Evolutionary conservation across 2,888 invertebrate genomes (phyloP).

Genomic region (Temnothorax ravouxi): DNA sequence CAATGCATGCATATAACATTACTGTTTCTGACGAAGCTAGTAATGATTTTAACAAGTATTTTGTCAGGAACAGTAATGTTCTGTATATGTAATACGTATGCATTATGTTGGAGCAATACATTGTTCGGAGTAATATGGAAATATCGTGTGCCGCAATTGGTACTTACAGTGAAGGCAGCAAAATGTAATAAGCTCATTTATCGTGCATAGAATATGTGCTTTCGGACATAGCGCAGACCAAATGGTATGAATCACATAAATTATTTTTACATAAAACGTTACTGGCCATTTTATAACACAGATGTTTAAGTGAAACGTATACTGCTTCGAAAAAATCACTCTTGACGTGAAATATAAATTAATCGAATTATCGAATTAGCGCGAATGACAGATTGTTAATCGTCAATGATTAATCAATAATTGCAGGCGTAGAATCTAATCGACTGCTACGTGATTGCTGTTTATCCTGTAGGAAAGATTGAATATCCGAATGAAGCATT

Average conservation of each 20-base stretch:
- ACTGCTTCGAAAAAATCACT: constrained; percentile 8
- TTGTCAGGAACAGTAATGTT: constrained; percentile 30
- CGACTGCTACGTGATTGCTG: constrained; percentile 37
- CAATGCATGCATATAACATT: constrained; percentile 15
- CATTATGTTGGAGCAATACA: constrained; percentile 20
- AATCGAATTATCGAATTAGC: constrained; percentile 32
- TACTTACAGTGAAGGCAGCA: constrained; percentile 23
- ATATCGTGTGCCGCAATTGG: constrained; percentile 41
- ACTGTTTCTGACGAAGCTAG: constrained; percentile 32
- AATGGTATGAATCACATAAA: background rate
- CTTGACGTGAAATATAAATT: constrained; percentile 14
- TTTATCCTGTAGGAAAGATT: constrained; percentile 36
- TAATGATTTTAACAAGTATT: constrained; percentile 43
- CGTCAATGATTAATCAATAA: constrained; percentile 34
- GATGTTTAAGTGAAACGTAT: background rate
- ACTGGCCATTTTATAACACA: background rate
- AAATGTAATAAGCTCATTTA: constrained; percentile 49
- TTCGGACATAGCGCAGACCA: background rate
- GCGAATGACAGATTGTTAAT: constrained; percentile 39
- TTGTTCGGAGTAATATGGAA: constrained; percentile 39
- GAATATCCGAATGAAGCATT: constrained; percentile 27
- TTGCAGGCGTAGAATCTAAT: constrained; percentile 38
- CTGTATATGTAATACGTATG: background rate
- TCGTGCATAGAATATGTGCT: constrained; percentile 6
- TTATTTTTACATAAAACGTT: constrained; percentile 26